A percentile compares a stretch with the other conserved stretches of the same genome.
Evolutionary conservation across 1,140 invertebrate genomes (phyloP).

Genomic region (Ceratitis capitata): DNA sequence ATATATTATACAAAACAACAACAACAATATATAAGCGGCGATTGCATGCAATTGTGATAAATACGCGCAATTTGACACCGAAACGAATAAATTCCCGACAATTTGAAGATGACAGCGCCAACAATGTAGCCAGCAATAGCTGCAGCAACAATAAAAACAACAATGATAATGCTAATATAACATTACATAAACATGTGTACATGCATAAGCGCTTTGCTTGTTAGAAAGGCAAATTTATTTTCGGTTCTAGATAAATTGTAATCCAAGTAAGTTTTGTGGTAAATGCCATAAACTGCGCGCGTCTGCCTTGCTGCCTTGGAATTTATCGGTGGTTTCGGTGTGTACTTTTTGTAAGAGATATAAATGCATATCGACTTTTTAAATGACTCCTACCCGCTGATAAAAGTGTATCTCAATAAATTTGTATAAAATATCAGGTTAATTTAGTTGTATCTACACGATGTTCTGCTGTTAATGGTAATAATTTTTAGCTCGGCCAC

Average conservation of each 20-base stretch:
- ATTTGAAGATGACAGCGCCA: constrained; percentile 7
- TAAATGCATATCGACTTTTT: too few relatives aligned
- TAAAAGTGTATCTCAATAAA: too few relatives aligned
- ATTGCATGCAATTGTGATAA: constrained; percentile 26
- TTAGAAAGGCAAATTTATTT: background rate
- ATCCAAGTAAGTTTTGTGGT: background rate
- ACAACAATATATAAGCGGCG: background rate
- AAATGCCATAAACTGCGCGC: background rate
- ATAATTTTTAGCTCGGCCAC: background rate
- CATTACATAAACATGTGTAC: background rate
- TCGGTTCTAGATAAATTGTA: background rate
- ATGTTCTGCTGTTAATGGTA: background rate
- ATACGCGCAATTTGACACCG: constrained; percentile 32
- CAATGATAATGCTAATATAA: background rate
- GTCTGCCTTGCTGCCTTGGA: too few relatives aligned
- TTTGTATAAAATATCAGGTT: too few relatives aligned
- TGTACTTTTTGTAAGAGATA: too few relatives aligned
- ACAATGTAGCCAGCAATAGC: background rate
- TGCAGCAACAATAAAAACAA: background rate
- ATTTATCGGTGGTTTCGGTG: too few relatives aligned
- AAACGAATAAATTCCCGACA: constrained; percentile 21
- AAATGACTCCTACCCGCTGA: too few relatives aligned
- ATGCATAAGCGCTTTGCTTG: background rate
- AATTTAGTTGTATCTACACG: background rate
- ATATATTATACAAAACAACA: too few relatives aligned